Evolutionary conservation across 2,113 vertebrate species (phyloP).

Genomic region (Neoarius graeffei): DNA sequence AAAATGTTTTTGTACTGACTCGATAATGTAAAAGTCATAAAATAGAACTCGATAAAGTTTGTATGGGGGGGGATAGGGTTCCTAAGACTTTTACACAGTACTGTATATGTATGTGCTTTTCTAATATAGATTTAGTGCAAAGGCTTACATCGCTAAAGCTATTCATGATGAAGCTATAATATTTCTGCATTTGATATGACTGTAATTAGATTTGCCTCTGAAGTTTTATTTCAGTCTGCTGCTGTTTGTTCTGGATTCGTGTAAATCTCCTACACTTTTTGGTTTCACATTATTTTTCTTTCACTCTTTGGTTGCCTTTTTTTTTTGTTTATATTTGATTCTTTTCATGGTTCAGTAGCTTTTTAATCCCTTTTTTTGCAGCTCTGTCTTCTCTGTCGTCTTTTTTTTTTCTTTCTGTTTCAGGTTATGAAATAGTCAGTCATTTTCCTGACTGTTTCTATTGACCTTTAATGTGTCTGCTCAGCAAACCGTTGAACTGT

Average conservation of each 20-base stretch:
- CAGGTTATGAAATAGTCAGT: background rate
- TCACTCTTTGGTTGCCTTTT: too few species aligned
- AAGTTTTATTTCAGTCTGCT: background rate
- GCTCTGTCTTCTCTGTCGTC: background rate
- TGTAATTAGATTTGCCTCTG: too few species aligned
- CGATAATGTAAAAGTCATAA: too few species aligned
- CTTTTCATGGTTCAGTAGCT: background rate
- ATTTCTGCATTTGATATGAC: background rate
- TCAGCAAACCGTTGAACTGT: background rate
- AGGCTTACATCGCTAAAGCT: background rate
- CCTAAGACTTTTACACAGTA: too few species aligned
- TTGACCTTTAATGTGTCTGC: background rate
- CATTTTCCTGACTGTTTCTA: background rate
- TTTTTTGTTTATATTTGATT: background rate
- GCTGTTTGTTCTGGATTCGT: background rate
- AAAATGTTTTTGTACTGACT: too few species aligned
- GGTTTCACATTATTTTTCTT: too few species aligned
- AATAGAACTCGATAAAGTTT: too few species aligned
- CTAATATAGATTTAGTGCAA: background rate
- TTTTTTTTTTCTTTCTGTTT: background rate
- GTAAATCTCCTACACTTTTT: background rate
- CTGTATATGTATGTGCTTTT: too few species aligned
- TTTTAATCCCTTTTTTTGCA: background rate
- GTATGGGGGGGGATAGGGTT: too few species aligned
- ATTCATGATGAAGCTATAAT: background rate